These are phyloP conservation scores for Hypomesus transpacificus DNA, from an alignment of 2,113 vertebrate genomes.

Conservation along the genomic window DNA sequence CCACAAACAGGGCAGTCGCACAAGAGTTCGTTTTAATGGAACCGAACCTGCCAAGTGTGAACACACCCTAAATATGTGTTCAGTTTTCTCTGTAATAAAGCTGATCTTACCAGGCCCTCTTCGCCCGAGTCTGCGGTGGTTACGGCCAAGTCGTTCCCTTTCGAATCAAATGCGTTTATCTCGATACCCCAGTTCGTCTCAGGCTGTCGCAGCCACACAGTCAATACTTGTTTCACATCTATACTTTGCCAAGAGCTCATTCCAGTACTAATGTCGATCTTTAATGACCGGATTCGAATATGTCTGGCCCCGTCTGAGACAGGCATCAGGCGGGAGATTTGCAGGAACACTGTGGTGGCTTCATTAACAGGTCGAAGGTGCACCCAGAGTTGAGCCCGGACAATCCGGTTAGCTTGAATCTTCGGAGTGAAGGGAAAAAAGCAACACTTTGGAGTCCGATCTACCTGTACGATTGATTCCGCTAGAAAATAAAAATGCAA, in stretches of 20 bases:
- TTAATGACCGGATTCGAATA: constrained; percentile 91
- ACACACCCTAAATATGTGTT: too few species aligned
- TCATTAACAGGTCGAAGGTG: constrained; percentile 84
- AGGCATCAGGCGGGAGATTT: constrained; percentile 92
- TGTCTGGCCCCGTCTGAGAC: constrained; percentile 82
- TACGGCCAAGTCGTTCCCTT: constrained; percentile 87
- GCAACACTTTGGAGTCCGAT: constrained; percentile 91
- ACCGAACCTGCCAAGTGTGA: too few species aligned
- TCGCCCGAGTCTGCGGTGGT: constrained; percentile 85
- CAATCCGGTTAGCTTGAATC: constrained; percentile 87
- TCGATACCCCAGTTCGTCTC: constrained; percentile 98
- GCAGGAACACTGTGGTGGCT: constrained; percentile 91
- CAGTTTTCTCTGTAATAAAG: background rate
- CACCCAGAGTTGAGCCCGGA: constrained; percentile 95
- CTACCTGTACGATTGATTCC: constrained; percentile 79
- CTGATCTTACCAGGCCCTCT: constrained; percentile 89
- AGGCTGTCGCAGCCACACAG: constrained; percentile 95
- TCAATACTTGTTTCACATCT: constrained; percentile 93
- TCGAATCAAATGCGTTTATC: constrained; percentile 92
- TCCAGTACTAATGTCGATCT: constrained; percentile 91
- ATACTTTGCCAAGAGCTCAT: constrained; percentile 94
- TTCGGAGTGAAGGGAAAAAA: constrained; percentile 92
- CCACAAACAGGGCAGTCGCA: too few species aligned
- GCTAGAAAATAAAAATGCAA: constrained; percentile 73
- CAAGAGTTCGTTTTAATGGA: too few species aligned